These are phyloP conservation scores for Tromatobia lineatoria DNA, from an alignment of 2,888 invertebrate genomes.

Conservation along the genomic window DNA sequence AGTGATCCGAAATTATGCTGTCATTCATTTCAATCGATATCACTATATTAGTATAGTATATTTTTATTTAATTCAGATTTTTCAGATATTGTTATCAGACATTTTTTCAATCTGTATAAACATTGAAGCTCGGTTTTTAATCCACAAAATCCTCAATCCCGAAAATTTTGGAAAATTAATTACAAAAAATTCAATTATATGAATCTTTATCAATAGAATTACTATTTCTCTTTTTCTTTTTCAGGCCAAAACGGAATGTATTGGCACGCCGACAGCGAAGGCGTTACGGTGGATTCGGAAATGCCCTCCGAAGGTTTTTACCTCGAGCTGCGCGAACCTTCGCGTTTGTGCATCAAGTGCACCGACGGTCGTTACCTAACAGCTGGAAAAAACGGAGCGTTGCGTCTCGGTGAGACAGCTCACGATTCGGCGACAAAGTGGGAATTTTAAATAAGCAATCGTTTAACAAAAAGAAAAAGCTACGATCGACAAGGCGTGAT, in stretches of 20 bases:
- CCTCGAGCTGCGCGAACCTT: constrained; percentile 96
- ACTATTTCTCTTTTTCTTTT: neutral
- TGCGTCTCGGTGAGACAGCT: constrained; percentile 93
- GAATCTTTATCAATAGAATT: too few species aligned
- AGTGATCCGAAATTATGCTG: too few species aligned
- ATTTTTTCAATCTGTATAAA: too few species aligned
- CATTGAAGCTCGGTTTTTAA: too few species aligned
- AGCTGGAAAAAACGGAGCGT: constrained; percentile 96
- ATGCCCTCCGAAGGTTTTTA: constrained; percentile 94
- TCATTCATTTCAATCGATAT: too few species aligned
- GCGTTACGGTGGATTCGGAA: constrained; percentile 94
- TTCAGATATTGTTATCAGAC: too few species aligned
- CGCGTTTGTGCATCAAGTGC: constrained; percentile 95
- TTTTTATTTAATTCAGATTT: too few species aligned
- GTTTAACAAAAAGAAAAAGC: neutral
- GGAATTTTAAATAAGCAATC: constrained; percentile 91
- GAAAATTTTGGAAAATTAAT: too few species aligned
- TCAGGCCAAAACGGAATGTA: constrained; percentile 96
- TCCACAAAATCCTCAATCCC: too few species aligned
- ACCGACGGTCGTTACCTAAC: constrained; percentile 92
- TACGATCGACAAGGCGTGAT: neutral
- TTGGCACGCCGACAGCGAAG: constrained; percentile 96
- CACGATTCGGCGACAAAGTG: constrained; percentile 94
- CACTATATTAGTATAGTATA: too few species aligned
- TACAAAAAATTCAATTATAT: neutral